Conservation (phyloP, 2,113 vertebrate species). For the Aptenodytes forsteri region DNA sequence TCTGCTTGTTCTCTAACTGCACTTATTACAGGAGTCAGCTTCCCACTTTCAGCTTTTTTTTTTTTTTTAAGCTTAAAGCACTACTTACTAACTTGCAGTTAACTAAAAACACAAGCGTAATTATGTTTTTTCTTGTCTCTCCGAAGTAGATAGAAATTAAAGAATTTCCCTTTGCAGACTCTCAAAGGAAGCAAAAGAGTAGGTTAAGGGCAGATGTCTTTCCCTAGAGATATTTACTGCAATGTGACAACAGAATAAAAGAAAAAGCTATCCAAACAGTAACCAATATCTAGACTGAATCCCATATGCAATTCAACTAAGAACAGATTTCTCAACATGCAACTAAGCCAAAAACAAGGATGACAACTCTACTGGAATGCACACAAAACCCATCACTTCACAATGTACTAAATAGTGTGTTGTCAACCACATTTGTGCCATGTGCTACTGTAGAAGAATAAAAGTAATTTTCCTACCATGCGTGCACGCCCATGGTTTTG, state of each 20-base stretch:
- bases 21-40: not conserved
- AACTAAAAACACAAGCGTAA: not conserved
- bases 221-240: not conserved
- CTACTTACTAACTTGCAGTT: not conserved
- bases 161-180: not conserved
- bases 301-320: not conserved
- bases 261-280: not conserved
- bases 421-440: not conserved
- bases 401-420: not conserved
- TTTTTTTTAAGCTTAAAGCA: not conserved
- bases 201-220: not conserved
- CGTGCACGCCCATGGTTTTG: not conserved
- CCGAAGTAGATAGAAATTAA: not conserved
- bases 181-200: not conserved
- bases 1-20: not conserved
- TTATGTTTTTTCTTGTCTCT: not conserved
- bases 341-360: not conserved
- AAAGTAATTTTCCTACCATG: not conserved
- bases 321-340: not conserved
- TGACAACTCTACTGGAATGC: not conserved
- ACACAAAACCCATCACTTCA: not conserved
- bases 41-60: not conserved
- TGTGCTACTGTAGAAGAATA: not conserved
- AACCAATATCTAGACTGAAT: not conserved
- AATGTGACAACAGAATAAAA: not conserved